Conservation (phyloP, 2,888 invertebrate genomes). For the Drosophila robusta region DNA sequence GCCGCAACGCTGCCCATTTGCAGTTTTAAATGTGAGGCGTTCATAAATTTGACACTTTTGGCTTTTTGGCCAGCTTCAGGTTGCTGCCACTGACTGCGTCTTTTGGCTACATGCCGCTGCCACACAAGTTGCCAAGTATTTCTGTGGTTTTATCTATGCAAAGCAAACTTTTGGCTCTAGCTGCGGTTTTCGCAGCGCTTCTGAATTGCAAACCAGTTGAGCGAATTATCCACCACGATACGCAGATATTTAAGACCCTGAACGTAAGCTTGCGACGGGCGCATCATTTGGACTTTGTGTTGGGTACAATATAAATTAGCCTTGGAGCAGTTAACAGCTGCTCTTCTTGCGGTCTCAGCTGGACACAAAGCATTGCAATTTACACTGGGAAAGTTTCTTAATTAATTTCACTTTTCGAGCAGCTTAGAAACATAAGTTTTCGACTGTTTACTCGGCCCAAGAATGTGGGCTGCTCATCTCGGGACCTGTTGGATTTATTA, state of each 20-base stretch:
- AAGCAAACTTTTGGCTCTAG: conserved; percentile 67
- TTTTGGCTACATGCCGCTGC: conserved; percentile 41
- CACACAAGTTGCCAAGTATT: conserved; percentile 69
- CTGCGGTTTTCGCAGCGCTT: conserved; percentile 53
- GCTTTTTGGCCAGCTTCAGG: conserved; percentile 51
- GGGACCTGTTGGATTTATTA: background rate
- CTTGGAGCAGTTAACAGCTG: background rate
- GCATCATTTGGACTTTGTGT: background rate
- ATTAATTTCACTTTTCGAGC: conserved; percentile 30
- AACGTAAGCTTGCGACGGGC: background rate
- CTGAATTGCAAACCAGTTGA: conserved; percentile 55
- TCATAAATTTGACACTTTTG: conserved; percentile 80
- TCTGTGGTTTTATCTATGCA: conserved; percentile 75
- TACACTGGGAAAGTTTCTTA: conserved; percentile 18
- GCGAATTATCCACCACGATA: conserved; percentile 31
- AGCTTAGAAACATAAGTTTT: background rate
- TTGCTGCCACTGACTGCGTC: conserved; percentile 29
- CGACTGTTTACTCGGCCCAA: background rate
- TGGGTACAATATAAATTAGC: conserved; percentile 20
- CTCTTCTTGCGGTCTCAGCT: conserved; percentile 2
- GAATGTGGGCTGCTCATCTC: background rate
- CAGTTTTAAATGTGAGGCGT: conserved; percentile 73
- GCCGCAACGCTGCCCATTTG: conserved; percentile 22
- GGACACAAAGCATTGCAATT: conserved; percentile 13
- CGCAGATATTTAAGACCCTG: background rate